Evolutionary conservation across 1,140 invertebrate species (phyloP).

Genomic region (Scaptomyza montana): DNA sequence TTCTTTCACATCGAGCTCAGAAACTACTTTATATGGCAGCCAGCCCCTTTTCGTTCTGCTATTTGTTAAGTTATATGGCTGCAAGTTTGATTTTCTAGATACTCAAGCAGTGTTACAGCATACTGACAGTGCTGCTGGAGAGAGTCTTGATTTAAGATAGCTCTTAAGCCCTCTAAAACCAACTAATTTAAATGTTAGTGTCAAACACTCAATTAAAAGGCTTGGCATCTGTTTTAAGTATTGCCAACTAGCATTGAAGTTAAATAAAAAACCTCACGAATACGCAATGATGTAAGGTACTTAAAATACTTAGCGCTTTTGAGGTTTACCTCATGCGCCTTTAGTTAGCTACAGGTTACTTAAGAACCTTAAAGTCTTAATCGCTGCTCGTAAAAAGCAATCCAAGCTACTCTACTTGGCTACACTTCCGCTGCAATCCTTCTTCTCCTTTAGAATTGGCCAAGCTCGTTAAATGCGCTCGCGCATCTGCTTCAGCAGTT

Average conservation of each 20-base stretch:
- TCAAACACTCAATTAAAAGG: no score
- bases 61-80: slow-evolving; percentile 46
- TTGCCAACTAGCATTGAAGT: background rate
- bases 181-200: no score
- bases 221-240: background rate
- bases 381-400: slow-evolving; percentile 25
- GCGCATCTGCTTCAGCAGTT: slow-evolving; percentile 2
- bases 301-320: background rate
- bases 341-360: slow-evolving; percentile 1
- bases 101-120: slow-evolving; percentile 60
- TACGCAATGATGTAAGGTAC: background rate
- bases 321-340: background rate
- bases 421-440: background rate
- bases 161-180: no score
- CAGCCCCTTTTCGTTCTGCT: slow-evolving; percentile 51
- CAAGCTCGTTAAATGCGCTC: slow-evolving; percentile 7
- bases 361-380: slow-evolving; percentile 12
- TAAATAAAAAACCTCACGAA: slow-evolving; percentile 10
- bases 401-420: slow-evolving; percentile 3
- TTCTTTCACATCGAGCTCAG: slow-evolving; percentile 51
- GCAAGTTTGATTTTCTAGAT: slow-evolving; percentile 46
- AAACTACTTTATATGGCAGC: background rate
- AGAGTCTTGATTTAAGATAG: slow-evolving; percentile 42
- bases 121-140: slow-evolving; percentile 54
- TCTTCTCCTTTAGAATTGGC: background rate